Evolutionary conservation across 2,113 vertebrate genomes (phyloP), one percentile per base, ranked within the genome.

Genomic region (Sinocyclocheilus anshuiensis): DNA sequence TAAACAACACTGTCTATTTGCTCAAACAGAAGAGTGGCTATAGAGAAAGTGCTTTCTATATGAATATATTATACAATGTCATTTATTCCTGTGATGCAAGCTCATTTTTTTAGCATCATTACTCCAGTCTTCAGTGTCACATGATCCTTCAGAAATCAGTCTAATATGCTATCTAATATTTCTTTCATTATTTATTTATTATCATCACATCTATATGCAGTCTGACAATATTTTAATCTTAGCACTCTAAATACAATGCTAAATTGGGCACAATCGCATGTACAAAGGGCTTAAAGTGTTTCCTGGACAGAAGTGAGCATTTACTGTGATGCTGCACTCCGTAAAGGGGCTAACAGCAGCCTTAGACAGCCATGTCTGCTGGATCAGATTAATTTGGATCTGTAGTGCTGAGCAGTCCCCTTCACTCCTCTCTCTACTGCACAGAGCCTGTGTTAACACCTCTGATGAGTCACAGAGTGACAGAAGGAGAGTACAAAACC

Each of bases 401-500:
- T 29, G 63, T 69, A 82, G 65, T 36, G 42, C 61, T 67, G 81
- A 82, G 81, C 81, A 80, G 55, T 61, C 57, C 26, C 61, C 61
- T 78, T 67, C 42, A 78, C 57, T 78, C n/a, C n/a, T 81, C 55
- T 74, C 61, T 48, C 63, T 20, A 9, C 84, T 77, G 55, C 39
- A 55, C 72, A 57, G 39, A 72, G 18, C 50, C 9, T 36, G 63
- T 24, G 65, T 42, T 71, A 53, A 80, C 61, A 67, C 50, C 65
- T 29, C 33, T 55, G 84, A 81, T 59, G 65, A 86, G 61, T 71
- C 77, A 86, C 20, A 86, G 85, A 75, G 84, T 12, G 65, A 81
- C 84, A 86, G 84, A 86, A 81, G 77, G 84, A 86, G 65, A 80
- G 83, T 50, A 77, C 81, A 69, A 29, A 82, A 81, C 59, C 59